These are phyloP conservation scores for rabbit (Oryctolagus cuniculus) DNA, from an alignment of 2,113 vertebrate species.

Conservation along the genomic window mOryCun1.1 NC_091433.1:111794001-111794500, in stretches of 20 bases:
- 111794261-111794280: not conserved
- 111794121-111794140: not conserved
- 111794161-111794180: not conserved
- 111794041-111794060: not conserved
- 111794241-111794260: not conserved
- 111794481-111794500: not conserved
- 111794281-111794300: constrained; percentile 8
- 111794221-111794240: not conserved
- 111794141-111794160: not conserved
- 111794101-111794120: not conserved
- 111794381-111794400: not conserved
- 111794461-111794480: not conserved
- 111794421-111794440: not conserved
- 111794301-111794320: too few species aligned
- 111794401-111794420: fast-evolving
- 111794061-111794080: too few species aligned
- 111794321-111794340: not conserved
- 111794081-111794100: not conserved
- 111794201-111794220: not conserved
- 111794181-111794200: not conserved
- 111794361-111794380: not conserved
- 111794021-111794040: not conserved
- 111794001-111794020: not conserved
- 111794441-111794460: not conserved
- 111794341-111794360: not conserved